These are phyloP conservation scores for Pilophorus perplexus DNA, from an alignment of 2,888 invertebrate genomes.

Conservation along the genomic window DNA sequence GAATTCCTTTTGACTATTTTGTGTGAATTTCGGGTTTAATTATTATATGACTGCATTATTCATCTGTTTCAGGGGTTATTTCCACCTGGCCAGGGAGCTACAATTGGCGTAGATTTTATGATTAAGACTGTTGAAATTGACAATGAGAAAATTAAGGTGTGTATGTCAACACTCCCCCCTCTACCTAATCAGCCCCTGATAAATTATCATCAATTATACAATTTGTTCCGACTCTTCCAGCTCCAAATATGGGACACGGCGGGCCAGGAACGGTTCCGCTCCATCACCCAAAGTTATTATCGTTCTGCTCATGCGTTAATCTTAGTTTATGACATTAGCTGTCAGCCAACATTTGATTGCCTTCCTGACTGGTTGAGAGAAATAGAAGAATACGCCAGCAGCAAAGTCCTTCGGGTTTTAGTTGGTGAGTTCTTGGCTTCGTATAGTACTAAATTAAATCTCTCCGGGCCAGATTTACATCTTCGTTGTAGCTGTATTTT, in stretches of 20 bases:
- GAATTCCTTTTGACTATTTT: neutral
- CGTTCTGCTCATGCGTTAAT: slow-evolving; percentile 96
- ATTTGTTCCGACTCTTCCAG: slow-evolving; percentile 54
- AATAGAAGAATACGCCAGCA: slow-evolving; percentile 96
- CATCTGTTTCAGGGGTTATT: slow-evolving; percentile 70
- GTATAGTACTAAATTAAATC: too few species aligned
- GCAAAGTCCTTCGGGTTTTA: slow-evolving; percentile 88
- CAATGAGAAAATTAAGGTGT: slow-evolving; percentile 89
- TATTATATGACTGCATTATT: neutral
- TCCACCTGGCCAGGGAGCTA: slow-evolving; percentile 97
- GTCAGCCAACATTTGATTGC: slow-evolving; percentile 96
- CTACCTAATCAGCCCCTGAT: too few species aligned
- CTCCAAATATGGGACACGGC: slow-evolving; percentile 99
- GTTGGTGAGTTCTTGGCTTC: slow-evolving; percentile 61
- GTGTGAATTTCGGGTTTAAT: neutral
- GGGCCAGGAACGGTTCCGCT: slow-evolving; percentile 93
- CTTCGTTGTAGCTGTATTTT: too few species aligned
- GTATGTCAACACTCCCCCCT: too few species aligned
- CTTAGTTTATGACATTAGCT: slow-evolving; percentile 94
- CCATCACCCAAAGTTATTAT: slow-evolving; percentile 97
- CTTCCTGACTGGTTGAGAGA: slow-evolving; percentile 95
- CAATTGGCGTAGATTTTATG: slow-evolving; percentile 99
- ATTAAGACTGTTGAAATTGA: slow-evolving; percentile 98
- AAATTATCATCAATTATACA: neutral
- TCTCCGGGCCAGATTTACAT: too few species aligned